Evolutionary conservation across 2,888 invertebrate species (phyloP).

Genomic region (Brachypalpus laphriformis): DNA sequence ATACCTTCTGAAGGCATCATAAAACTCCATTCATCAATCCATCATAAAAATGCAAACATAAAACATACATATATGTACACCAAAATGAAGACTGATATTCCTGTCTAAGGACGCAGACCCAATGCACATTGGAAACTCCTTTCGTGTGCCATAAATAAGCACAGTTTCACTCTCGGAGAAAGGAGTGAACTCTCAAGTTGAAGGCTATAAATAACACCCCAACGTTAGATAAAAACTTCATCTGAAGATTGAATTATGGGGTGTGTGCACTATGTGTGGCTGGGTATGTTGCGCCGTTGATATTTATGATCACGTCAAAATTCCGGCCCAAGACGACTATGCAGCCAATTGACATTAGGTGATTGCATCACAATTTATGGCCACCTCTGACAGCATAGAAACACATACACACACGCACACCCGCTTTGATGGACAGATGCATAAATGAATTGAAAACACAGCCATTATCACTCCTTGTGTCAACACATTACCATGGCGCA

Average conservation of each 20-base stretch:
- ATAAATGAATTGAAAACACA: constrained; percentile 31
- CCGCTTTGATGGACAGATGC: constrained; percentile 15
- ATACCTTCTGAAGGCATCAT: neutral
- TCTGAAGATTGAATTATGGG: constrained; percentile 67
- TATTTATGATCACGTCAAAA: constrained; percentile 71
- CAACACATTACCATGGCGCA: constrained; percentile 61
- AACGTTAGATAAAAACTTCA: constrained; percentile 69
- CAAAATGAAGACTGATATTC: constrained; percentile 31
- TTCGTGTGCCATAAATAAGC: constrained; percentile 56
- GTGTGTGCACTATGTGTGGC: constrained; percentile 49
- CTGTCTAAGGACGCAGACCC: constrained; percentile 6
- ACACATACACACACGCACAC: neutral
- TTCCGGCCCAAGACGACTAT: constrained; percentile 49
- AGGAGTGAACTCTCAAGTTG: constrained; percentile 65
- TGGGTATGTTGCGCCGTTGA: constrained; percentile 61
- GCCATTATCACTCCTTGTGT: constrained; percentile 63
- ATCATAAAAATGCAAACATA: constrained; percentile 34
- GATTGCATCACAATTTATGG: constrained; percentile 67
- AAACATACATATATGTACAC: neutral
- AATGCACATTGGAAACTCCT: constrained; percentile 34
- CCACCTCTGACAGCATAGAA: constrained; percentile 12
- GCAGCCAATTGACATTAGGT: constrained; percentile 67
- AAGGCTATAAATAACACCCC: constrained; percentile 62
- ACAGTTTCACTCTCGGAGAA: constrained; percentile 28
- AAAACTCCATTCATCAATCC: constrained; percentile 33